These are phyloP conservation scores for Netelia fuscicornis DNA, from an alignment of 2,888 invertebrate species.

Conservation along the genomic window DNA sequence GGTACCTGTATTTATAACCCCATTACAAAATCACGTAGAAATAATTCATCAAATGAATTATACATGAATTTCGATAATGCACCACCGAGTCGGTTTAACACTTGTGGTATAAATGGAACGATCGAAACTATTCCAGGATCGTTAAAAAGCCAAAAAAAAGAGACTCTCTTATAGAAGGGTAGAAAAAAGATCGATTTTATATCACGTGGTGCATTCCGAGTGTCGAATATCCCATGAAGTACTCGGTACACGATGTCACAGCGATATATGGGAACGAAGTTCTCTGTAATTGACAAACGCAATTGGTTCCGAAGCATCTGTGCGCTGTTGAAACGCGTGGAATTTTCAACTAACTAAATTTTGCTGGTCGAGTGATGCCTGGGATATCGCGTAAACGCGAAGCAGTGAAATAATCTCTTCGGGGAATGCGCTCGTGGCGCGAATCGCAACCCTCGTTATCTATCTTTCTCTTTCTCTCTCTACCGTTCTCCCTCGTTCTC, in stretches of 20 bases:
- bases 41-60: no score
- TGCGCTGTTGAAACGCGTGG: slow-evolving; percentile 38
- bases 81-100: no score
- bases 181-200: neutral
- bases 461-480: slow-evolving; percentile 2
- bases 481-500: neutral
- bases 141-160: no score
- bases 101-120: no score
- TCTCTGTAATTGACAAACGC: slow-evolving; percentile 58
- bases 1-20: no score
- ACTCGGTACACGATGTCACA: slow-evolving; percentile 1
- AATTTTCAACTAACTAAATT: slow-evolving; percentile 64
- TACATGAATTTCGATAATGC: no score
- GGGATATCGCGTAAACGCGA: slow-evolving; percentile 34
- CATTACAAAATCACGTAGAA: no score
- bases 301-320: slow-evolving; percentile 50
- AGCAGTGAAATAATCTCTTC: slow-evolving; percentile 64
- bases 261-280: neutral
- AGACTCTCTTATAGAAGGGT: neutral
- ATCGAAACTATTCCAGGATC: no score
- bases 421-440: slow-evolving; percentile 59
- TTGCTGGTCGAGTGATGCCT: slow-evolving; percentile 42
- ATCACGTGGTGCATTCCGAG: neutral
- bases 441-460: slow-evolving; percentile 44
- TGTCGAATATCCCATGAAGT: neutral